Evolutionary conservation across 2,113 vertebrate species (phyloP).

Genomic region (Bucco capensis): DNA sequence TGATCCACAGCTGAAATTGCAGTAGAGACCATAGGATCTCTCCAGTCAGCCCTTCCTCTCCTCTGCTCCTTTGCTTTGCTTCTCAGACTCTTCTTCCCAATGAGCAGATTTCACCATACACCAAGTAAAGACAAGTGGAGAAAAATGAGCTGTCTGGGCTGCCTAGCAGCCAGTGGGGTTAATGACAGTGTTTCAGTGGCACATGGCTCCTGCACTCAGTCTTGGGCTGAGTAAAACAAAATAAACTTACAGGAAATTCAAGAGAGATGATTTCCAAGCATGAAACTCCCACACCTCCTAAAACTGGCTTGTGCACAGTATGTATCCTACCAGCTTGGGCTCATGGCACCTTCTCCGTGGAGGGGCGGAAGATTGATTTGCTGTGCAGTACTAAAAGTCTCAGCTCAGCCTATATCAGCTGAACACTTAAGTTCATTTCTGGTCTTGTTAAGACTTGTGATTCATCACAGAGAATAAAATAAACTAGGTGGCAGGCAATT

Average conservation of each 20-base stretch:
- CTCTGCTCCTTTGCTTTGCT: neutral
- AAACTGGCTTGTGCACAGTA: neutral
- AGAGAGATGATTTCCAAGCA: neutral
- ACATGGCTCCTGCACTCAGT: neutral
- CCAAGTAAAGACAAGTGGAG: neutral
- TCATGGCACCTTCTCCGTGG: neutral
- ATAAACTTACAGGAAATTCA: neutral
- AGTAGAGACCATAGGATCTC: neutral
- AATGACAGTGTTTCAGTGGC: neutral
- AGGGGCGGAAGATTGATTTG: neutral
- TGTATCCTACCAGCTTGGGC: neutral
- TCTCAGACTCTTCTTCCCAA: neutral
- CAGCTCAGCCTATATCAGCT: neutral
- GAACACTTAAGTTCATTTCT: neutral
- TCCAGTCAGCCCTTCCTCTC: neutral
- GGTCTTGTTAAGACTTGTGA: slow-evolving; percentile 47
- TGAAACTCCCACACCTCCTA: neutral
- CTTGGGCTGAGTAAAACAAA: neutral
- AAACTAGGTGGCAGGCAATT: slow-evolving; percentile 69
- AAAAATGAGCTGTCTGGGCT: neutral
- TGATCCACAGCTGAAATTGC: neutral
- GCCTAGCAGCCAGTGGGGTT: neutral
- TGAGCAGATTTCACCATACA: neutral
- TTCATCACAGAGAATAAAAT: slow-evolving; percentile 64
- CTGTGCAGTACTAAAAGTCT: neutral